Base-by-base conservation (phyloP, 2,888 invertebrate genomes). In the Camptogramma bilineatum region DNA sequence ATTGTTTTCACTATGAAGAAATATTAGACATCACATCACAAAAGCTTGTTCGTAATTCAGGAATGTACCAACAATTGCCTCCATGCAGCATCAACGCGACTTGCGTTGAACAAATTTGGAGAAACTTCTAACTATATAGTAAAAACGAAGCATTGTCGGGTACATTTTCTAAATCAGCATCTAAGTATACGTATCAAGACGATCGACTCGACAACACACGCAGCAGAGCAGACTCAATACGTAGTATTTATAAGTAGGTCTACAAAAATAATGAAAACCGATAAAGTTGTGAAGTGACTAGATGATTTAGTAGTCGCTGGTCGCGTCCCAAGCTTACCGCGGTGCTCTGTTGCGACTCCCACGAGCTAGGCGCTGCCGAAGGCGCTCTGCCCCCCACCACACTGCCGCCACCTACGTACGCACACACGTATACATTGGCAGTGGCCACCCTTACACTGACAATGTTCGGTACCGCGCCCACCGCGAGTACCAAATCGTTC, bases 161-260 rank as follows among this genome's bases (percentile, higher is more conserved):
- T 86, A 88, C 90, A 87, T 86, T 88, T 90, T 81, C 79, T 83
- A 81, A 82, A 81, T 86, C 86, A 85, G 91, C 90, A 79, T 84
- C 91, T 92, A 91, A 83, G 77, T 79, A 28, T 39, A 39, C 34
- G 34, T 39, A 85, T 85, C 83, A 86, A 85, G 82, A 90, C 85
- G 87, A 86, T 87, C 80, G 86, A 85, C 77, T 87, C 82, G 89
- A 91, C 87, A 91, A 87, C 88, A 91, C 89, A 92, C 92, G 91
- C 92, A 92, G 91, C 90, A 87, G 91, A 90, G 88, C 88, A 92
- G 90, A 91, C 85, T 87, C 82, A 88, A 81, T 87, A 88, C 90
- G 90, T 81, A 86, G 86, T 88, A 84, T 83, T 86, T 80, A 85
- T n/a, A 88, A 80, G 81, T 85, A 86, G 80, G 77, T 88, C 91